Base-by-base conservation (phyloP, 2,888 invertebrate genomes). In the Kuschelorhynchus macadamiae region DNA sequence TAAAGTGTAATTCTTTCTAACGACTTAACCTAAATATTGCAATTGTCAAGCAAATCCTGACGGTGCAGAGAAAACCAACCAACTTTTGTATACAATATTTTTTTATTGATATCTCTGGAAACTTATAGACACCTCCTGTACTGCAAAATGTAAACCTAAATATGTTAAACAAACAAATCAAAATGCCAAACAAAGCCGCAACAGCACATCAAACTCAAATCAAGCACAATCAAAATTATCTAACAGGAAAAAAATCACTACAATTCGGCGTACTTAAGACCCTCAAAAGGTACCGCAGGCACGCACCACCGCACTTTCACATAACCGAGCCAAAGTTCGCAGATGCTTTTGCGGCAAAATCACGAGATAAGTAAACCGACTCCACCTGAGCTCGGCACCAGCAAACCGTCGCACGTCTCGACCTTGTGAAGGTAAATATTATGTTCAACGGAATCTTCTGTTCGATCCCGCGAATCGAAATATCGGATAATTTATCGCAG, bases 371-470 rank as follows among this genome's bases (percentile, higher is more conserved):
- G 69, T 67, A 65, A 62, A 59, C 61, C 39, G 68, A 67, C 60
- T 69, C 50, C 70, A 69, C 70, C 72, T 71, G 68, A 49, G 42
- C 30, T 32, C 33, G 21, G 55, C 42, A 17, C 17, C 52, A 33
- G 61, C 39, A 14, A 41, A 33, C 65, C 67, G 68, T 70, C 72
- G 72, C 71, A 57, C 32, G n/a, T 25, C 42, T 20, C 74, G 74
- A 71, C 76, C 77, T 77, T 77, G 76, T 63, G 66, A 72, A 76
- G 74, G 73, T 72, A 75, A 76, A 75, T 70, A 72, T 11, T n/a
- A n/a, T 42, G 46, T 20, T 18, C 14, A 42, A 50, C 42, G 60
- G 47, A 59, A 59, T 59, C 47, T 59, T 59, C 42, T 49, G 36
- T 7, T 11, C 18, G 30, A 50, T 42, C 25, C 61, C 50, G 61